A percentile compares a stretch with the other conserved stretches of the same genome.
These are phyloP conservation scores for Balaeniceps rex DNA, from an alignment of 2,113 vertebrate species.

Conservation along the genomic window DNA sequence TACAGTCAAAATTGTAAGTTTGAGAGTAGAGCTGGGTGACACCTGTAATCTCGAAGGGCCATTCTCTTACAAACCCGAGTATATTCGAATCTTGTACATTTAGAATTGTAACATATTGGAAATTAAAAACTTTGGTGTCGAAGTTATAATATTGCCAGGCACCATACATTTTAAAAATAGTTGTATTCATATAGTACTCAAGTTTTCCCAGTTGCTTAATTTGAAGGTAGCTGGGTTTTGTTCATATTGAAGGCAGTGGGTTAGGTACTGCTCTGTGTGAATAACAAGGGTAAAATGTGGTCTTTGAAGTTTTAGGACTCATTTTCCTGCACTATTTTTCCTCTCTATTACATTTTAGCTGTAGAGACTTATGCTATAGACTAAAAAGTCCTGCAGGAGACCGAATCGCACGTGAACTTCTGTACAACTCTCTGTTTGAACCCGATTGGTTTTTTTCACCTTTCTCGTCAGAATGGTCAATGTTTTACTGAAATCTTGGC, in stretches of 20 bases:
- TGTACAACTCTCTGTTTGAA: background rate
- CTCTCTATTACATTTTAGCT: background rate
- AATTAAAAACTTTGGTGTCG: background rate
- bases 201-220: background rate
- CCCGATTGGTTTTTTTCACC: background rate
- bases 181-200: background rate
- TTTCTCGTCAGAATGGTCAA: background rate
- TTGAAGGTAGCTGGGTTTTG: background rate
- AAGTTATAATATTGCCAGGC: background rate
- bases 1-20: background rate
- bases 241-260: background rate
- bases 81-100: background rate
- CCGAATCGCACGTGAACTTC: background rate
- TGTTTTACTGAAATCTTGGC: background rate
- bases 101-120: background rate
- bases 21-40: background rate
- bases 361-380: background rate
- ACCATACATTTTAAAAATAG: background rate
- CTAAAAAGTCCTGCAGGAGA: slow-evolving; percentile 8
- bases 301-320: background rate
- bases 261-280: background rate
- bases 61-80: background rate
- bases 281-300: background rate
- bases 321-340: background rate
- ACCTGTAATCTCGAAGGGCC: background rate